Evolutionary conservation across 2,113 vertebrate genomes (phyloP).

Genomic region (Nannobrachium achirus): DNA sequence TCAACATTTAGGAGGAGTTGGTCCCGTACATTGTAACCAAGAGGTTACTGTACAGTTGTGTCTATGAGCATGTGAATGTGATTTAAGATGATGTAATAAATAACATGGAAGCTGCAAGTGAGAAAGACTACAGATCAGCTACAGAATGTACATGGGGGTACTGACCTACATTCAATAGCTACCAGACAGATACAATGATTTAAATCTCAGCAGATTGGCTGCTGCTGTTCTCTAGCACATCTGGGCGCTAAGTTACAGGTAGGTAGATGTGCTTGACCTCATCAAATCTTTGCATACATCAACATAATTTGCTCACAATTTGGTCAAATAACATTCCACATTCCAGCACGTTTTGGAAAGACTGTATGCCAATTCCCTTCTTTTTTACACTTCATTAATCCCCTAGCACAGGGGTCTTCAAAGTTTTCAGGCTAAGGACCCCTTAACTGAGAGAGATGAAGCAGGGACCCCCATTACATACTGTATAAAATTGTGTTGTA

Average conservation of each 20-base stretch:
- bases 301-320: background rate
- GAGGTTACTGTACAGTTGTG: constrained; percentile 35
- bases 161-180: constrained; percentile 50
- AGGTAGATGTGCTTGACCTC: background rate
- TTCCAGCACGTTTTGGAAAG: too few relatives aligned
- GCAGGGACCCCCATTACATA: too few relatives aligned
- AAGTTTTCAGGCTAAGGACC: too few relatives aligned
- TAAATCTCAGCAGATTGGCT: constrained; percentile 30
- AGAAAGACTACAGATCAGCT: constrained; percentile 54
- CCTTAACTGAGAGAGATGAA: too few relatives aligned
- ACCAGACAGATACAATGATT: constrained; percentile 24
- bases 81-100: constrained; percentile 17
- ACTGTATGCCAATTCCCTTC: too few relatives aligned
- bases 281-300: constrained; percentile 1
- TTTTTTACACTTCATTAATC: too few relatives aligned
- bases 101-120: constrained; percentile 32
- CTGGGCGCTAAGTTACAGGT: background rate
- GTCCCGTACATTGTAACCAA: constrained; percentile 37
- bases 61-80: constrained; percentile 11
- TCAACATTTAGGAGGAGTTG: constrained; percentile 52
- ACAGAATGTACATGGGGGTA: constrained; percentile 39
- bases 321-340: too few relatives aligned
- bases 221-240: constrained; percentile 9
- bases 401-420: too few relatives aligned
- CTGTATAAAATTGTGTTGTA: too few relatives aligned